These are phyloP conservation scores for Gambelia wislizenii DNA, from an alignment of 2,797 vertebrate species.

Conservation along the genomic window DNA sequence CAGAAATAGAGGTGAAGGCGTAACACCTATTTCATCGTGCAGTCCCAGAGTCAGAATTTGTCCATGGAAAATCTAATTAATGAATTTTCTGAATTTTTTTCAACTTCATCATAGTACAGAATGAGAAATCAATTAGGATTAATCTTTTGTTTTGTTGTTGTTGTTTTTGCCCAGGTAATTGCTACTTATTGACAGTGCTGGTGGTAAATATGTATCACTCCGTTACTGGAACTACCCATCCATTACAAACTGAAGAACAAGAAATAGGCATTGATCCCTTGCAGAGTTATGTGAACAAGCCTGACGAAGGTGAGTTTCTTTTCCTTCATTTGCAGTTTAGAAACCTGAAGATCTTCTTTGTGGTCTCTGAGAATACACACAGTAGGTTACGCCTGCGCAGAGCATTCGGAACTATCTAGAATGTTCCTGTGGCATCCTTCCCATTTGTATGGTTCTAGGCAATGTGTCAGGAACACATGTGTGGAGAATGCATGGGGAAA, in stretches of 20 bases:
- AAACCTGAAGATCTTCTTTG: slow-evolving; percentile 17
- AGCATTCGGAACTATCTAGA: too few species aligned
- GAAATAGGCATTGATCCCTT: slow-evolving; percentile 95
- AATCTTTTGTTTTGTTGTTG: slow-evolving; percentile 3
- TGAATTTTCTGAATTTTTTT: neutral
- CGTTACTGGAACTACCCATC: slow-evolving; percentile 90
- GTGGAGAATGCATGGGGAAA: slow-evolving; percentile 57
- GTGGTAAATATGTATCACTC: slow-evolving; percentile 90
- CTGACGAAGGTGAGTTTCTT: slow-evolving; percentile 80
- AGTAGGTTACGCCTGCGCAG: too few species aligned
- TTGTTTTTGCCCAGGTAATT: slow-evolving; percentile 60
- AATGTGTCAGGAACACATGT: slow-evolving; percentile 70
- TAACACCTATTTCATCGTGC: too few species aligned
- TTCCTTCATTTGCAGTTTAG: slow-evolving; percentile 17
- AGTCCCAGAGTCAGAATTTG: neutral
- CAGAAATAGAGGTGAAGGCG: neutral
- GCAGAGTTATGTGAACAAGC: slow-evolving; percentile 86
- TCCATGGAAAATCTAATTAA: neutral
- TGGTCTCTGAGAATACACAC: too few species aligned
- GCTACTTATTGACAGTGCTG: slow-evolving; percentile 39
- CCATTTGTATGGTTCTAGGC: slow-evolving; percentile 74
- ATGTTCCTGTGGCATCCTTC: slow-evolving; percentile 60
- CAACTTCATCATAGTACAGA: neutral
- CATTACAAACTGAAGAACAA: slow-evolving; percentile 94
- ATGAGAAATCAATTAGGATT: neutral